Evolutionary conservation across 2,888 invertebrate genomes (phyloP).

Genomic region (Pycnomerus fuliginosus): DNA sequence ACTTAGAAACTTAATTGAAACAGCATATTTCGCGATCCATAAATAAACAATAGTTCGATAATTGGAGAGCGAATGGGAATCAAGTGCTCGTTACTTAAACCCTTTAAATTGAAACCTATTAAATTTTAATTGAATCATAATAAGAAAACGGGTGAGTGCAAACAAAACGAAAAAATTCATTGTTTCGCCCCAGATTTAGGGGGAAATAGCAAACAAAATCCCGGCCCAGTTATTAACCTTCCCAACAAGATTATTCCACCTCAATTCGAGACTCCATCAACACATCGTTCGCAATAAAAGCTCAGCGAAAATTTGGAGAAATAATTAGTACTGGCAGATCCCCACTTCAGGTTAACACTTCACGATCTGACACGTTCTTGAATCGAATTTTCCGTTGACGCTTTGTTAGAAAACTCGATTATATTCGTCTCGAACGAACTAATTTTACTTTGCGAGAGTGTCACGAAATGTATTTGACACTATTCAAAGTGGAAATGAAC

Average conservation of each 20-base stretch:
- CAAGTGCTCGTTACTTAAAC: constrained; percentile 3
- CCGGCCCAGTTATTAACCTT: too few relatives aligned
- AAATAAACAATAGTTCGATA: constrained; percentile 5
- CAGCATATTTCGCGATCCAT: constrained; percentile 2
- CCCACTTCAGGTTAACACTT: constrained; percentile 7
- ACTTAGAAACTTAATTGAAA: constrained; percentile 6
- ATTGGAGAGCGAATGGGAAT: constrained; percentile 5
- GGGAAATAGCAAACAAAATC: too few relatives aligned
- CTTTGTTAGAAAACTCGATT: constrained; percentile 22
- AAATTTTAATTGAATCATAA: constrained; percentile 11
- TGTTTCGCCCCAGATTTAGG: too few relatives aligned
- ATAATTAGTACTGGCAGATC: constrained; percentile 5
- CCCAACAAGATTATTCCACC: too few relatives aligned
- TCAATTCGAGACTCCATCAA: too few relatives aligned
- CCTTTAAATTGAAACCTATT: constrained; percentile 9
- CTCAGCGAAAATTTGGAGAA: too few relatives aligned
- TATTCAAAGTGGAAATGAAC: too few relatives aligned
- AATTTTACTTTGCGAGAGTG: constrained; percentile 13
- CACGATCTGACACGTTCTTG: constrained; percentile 9
- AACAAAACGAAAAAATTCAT: too few relatives aligned
- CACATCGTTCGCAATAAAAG: too few relatives aligned
- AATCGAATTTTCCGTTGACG: constrained; percentile 21
- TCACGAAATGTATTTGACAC: constrained; percentile 9
- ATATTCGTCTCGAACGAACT: constrained; percentile 17
- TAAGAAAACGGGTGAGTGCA: constrained; percentile 6